Base-by-base conservation (phyloP, 1,140 invertebrate genomes). In the Trachymyrmex septentrionalis region DNA sequence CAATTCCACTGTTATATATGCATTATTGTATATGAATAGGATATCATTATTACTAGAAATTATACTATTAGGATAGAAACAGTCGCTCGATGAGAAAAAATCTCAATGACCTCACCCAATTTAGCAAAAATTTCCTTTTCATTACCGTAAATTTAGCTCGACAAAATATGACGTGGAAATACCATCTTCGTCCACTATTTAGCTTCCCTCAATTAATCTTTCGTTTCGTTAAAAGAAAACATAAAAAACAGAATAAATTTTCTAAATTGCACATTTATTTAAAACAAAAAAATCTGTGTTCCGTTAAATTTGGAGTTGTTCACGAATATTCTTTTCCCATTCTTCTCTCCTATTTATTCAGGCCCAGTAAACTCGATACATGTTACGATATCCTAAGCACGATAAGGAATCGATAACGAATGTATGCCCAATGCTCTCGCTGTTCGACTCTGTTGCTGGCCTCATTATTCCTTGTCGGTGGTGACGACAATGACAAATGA, bases 371-470 rank as follows among this genome's bases (percentile, higher is more conserved):
- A 81, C 66, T n/a, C 21, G 6, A 6, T 48, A n/a, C 24, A 24
- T 71, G 48, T 81, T 80, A n/a, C n/a, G n/a, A n/a, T n/a, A 48
- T 64, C 24, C 63, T 53, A 80, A 48, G 6, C 53, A 21, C 14
- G n/a, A 80, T 69, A 69, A 80, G 19, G 27, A 80, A 80, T 80
- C 63, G 30, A 80, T 80, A 80, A 80, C 69, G 69, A 84, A 84
- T 63, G 53, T 61, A 57, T 59, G 38, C 24, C 71, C 67, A 24
- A 50, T 61, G n/a, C n/a, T 75, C 24, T 12, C 38, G 80, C 50
- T 66, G 24, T 66, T 78, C 76, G 34, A 16, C 3, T n/a, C n/a
- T n/a, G n/a, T n/a, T n/a, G 57, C 0, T 12, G 6, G 27, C 19
- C 44, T 21, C 69, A 21, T 77, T 64, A 14, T n/a, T 61, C 48